Evolutionary conservation across 2,113 vertebrate genomes (phyloP), one percentile per base, ranked within the genome.

Genomic region (Noctilio leporinus): DNA sequence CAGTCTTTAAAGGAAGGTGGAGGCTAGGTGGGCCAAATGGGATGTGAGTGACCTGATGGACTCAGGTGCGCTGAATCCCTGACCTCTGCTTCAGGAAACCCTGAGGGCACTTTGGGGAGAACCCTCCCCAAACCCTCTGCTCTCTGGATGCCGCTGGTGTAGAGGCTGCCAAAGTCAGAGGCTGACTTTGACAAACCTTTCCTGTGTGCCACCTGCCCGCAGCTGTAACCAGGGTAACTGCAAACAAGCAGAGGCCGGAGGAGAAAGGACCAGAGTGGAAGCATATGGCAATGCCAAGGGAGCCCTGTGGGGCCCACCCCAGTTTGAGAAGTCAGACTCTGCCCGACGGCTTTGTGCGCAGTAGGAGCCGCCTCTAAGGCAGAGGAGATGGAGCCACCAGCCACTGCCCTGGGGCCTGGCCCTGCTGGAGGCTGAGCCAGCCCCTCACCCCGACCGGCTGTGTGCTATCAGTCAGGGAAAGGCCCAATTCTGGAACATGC

Each of bases 1-100:
- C 1, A n/a, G 7, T 11, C 8, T 3, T 5, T 4, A 19, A 30
- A 35, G 51, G 47, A 7, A 38, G 47, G 38, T 0, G 7, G 72
- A 57, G 0, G 30, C 10, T 30, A 5, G 67, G 11, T 7, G 30
- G 1, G 4, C 22, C 1, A 0, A 4, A 35, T 11, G 17, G 16
- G n/a, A 3, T 7, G 19, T 30, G 4, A 26, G 9, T 7, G n/a
- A 45, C 38, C 2, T 1, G 4, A 22, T 67, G 51, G 2, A 70
- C 22, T 11, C 45, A 35, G 28, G 20, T 0, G 33, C 5, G 55
- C 84, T 2, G 0, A 57, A 5, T 49, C 20, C 12, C 8, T 35
- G 1, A 0, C 15, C 30, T 33, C 5, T 22, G 19, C 12, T 62
- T 43, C 4, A 14, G 4, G 40, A 89, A 70, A 22, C 2, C 73